Evolutionary conservation across 2,797 vertebrate species (phyloP), one percentile per base, ranked within the genome.

Genomic region (Hippocampus kuda): DNA sequence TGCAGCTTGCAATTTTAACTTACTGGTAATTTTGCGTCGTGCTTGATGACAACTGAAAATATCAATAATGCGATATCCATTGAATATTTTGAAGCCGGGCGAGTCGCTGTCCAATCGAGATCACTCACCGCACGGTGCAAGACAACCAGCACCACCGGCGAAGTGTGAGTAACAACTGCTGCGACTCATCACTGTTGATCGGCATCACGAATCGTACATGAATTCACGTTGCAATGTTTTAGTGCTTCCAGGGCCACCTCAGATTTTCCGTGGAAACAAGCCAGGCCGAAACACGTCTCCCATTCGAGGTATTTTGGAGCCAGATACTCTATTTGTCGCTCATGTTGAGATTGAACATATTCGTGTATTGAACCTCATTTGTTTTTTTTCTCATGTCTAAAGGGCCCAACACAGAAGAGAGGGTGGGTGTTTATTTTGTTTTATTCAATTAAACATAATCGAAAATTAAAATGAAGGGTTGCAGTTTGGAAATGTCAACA

Each of bases 181-280:
- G 7, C 3, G 10, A 11, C n/a, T 11, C 26, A 57, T 57, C 26
- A 34, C 2, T 30, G 5, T 2, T 18, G 15, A 60, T 18, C 30
- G 26, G 30, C 15, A 34, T 61, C 10, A 10, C n/a, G 7, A 38
- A 38, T 38, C 34, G 7, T 38, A 38, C 34, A 38, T 8, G 34
- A 38, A 51, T 22, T 7, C 20, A 59, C 15, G 2, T 59, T 9
- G 9, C 11, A n/a, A 64, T 63, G 11, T 42, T 75, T 70, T 56
- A 84, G 81, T 70, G 24, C 51, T 70, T 51, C 16, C 76, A 0
- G 75, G 2, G 42, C 87, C 87, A 0, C 87, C 87, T 0, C 75
- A 71, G 74, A 65, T 89, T 24, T 71, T 64, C 41, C 80, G 87
- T 4, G 12, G 0, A 2, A 81, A 59, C 49, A 89, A 86, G 74